These are phyloP conservation scores for Gopherus flavomarginatus DNA, from an alignment of 2,113 vertebrate genomes.

Conservation along the genomic window DNA sequence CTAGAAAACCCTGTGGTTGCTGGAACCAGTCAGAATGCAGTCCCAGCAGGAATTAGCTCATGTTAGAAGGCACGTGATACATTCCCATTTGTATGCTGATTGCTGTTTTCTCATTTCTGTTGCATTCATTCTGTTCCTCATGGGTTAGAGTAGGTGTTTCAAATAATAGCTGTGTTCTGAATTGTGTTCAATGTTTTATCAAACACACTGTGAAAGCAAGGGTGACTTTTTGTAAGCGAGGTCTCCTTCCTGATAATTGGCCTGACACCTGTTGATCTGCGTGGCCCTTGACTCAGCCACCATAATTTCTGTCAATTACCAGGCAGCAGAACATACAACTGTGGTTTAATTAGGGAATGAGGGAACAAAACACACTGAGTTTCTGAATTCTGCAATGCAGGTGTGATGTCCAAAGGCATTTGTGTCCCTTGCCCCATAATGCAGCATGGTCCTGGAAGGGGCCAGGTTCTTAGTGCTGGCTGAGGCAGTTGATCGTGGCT, in stretches of 20 bases:
- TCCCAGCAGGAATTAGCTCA: not conserved
- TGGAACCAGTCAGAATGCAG: not conserved
- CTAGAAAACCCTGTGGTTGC: constrained; percentile 14
- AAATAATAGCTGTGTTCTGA: not conserved
- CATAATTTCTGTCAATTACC: not conserved
- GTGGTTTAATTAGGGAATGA: not conserved
- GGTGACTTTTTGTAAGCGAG: not conserved
- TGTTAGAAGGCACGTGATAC: not conserved
- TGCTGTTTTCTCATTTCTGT: constrained; percentile 36
- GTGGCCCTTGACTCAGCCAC: not conserved
- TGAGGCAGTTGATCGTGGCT: not conserved
- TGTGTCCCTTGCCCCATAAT: not conserved
- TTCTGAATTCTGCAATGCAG: not conserved
- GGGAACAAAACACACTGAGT: not conserved
- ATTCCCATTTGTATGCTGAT: not conserved
- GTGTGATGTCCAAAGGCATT: not conserved
- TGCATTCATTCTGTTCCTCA: not conserved
- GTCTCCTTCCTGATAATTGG: not conserved
- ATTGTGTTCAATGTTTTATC: not conserved
- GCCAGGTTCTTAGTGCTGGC: not conserved
- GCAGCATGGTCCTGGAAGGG: not conserved
- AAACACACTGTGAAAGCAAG: constrained; percentile 5
- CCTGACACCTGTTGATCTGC: not conserved
- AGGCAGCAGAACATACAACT: not conserved
- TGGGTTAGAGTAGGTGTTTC: not conserved